Base-by-base conservation (phyloP, 2,797 vertebrate species). In the Adrianichthys oophorus region DNA sequence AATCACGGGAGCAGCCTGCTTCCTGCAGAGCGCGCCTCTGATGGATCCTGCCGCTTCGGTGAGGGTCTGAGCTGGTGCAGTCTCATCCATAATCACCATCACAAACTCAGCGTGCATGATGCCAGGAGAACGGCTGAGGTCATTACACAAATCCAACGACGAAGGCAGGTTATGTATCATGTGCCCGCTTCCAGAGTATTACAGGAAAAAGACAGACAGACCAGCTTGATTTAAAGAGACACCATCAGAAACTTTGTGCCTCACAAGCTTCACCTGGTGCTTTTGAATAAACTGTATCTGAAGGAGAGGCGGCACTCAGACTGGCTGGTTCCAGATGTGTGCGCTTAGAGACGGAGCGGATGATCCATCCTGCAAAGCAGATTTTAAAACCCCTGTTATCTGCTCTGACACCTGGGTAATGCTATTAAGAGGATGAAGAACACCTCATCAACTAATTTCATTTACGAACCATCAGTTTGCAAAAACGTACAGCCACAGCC, bases 1-100 rank as follows among this genome's bases (percentile, higher is more conserved):
- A 76, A 65, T 70, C 53, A 54, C 46, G 32, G 49, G 18, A 66
- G 53, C 46, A 41, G 54, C 48, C 23, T 26, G 60, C 51, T 66
- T 66, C 59, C 68, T 71, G 59, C 62, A 47, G 55, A 23, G 47
- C 52, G 29, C 41, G 54, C 46, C 54, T 44, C 48, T 48, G 47
- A 67, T 67, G 44, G 45, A 64, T 70, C 68, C 15, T 45, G 24
- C 24, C 29, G 10, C 52, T 68, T 45, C 41, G 52, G 19, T 59
- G 19, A 15, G 63, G 44, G 53, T 72, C 65, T 47, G 50, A 12
- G 32, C 29, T 32, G 8, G 8, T 32, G 29, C 29, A 12, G 29
- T 32, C 29, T 32, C 29, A 32, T 32, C 29, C 72, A 63, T 59
- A 47, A 64, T 61, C 58, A 55, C 43, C 51, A 46, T 46, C 46